These are phyloP conservation scores for Chirona hameri DNA, from an alignment of 2,888 invertebrate species.

Conservation along the genomic window DNA sequence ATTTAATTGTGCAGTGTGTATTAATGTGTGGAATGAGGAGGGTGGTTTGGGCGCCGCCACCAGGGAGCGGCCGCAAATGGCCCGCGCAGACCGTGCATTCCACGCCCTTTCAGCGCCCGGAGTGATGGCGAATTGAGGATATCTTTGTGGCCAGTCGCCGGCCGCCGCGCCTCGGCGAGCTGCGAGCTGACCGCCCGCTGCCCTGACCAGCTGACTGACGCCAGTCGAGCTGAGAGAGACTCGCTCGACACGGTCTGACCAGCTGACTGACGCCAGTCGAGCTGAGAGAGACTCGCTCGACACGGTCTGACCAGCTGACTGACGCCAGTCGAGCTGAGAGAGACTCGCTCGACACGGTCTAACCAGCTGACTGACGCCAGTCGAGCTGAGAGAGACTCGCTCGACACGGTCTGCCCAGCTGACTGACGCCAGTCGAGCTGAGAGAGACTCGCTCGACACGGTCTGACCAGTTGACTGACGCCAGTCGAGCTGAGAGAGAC, in stretches of 20 bases:
- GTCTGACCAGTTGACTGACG: not conserved
- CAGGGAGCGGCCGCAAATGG: not conserved
- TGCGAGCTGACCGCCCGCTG: not conserved
- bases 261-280: too few species aligned
- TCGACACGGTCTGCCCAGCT: not conserved
- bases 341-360: not conserved
- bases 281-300: too few species aligned
- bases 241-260: too few species aligned
- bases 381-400: too few species aligned
- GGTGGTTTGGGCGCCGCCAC: not conserved
- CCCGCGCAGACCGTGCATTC: not conserved
- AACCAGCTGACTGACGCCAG: not conserved
- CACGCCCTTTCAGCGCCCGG: not conserved
- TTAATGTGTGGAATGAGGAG: not conserved
- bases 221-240: too few species aligned
- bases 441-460: too few species aligned
- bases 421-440: not conserved
- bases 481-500: too few species aligned
- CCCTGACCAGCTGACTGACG: not conserved
- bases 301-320: not conserved
- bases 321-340: too few species aligned
- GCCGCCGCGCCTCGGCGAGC: not conserved
- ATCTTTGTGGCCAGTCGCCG: not conserved
- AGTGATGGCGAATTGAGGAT: not conserved
- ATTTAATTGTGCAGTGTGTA: not conserved